phyloP scores from a whole-genome alignment of 1,140 invertebrate species.

The Nebria ingens region DNA sequence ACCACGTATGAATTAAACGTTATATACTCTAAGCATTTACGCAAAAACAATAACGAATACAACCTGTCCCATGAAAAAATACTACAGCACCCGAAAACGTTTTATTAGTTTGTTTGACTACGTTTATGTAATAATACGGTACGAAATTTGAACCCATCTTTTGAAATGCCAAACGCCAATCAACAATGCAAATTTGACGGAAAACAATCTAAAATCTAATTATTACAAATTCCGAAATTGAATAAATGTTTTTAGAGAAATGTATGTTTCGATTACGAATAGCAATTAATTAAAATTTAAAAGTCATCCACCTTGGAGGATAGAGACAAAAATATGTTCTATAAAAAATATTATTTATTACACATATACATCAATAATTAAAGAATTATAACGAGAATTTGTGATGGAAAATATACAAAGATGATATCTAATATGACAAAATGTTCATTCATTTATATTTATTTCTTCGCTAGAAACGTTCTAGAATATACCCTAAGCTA shows the following conservation, averaged over 20 bases:
- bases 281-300: too few species aligned
- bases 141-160: too few species aligned
- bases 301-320: too few species aligned
- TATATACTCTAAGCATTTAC: too few species aligned
- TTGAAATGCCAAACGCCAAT: too few species aligned
- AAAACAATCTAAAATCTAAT: too few species aligned
- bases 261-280: too few species aligned
- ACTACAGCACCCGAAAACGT: conserved; percentile 43
- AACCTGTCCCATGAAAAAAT: conserved; percentile 54
- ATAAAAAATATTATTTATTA: conserved; percentile 9
- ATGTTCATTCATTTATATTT: not conserved
- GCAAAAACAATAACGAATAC: conserved; percentile 40
- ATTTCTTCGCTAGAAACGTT: not conserved
- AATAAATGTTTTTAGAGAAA: too few species aligned
- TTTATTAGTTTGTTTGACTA: conserved; percentile 29
- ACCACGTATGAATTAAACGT: conserved; percentile 19
- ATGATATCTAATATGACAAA: not conserved
- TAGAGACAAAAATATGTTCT: not conserved
- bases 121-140: too few species aligned
- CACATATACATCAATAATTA: conserved; percentile 7
- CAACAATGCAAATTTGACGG: too few species aligned
- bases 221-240: too few species aligned
- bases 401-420: conserved; percentile 7
- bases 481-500: not conserved
- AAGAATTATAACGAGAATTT: not conserved